Percentiles rank a stretch among this genome's conserved stretches.
Evolutionary conservation across 2,888 invertebrate genomes (phyloP).

Genomic region (Serripes groenlandicus): DNA sequence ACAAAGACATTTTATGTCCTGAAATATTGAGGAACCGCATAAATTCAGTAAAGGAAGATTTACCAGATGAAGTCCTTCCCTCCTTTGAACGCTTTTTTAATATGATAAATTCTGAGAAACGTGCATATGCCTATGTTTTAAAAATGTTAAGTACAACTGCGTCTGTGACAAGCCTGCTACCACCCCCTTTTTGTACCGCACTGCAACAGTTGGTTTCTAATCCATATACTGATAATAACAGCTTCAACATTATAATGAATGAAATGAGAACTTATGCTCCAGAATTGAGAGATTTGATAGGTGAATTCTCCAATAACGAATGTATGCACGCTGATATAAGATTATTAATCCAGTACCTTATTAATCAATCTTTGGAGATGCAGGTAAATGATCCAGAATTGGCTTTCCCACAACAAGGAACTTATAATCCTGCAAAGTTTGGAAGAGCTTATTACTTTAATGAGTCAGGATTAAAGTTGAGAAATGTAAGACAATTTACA

Average conservation of each 20-base stretch:
- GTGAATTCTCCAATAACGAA: neutral
- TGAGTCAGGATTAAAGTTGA: too few species aligned
- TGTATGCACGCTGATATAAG: neutral
- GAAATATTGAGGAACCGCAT: neutral
- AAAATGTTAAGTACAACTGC: constrained; percentile 46
- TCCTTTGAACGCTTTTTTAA: constrained; percentile 21
- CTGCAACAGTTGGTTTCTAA: constrained; percentile 12
- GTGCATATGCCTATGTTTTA: constrained; percentile 24
- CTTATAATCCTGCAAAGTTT: constrained; percentile 35
- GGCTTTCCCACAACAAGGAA: constrained; percentile 10
- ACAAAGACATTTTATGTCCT: neutral
- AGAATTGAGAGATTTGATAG: neutral
- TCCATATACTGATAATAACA: neutral
- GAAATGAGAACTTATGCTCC: neutral
- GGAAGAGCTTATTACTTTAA: constrained; percentile 1
- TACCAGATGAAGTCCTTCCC: constrained; percentile 14
- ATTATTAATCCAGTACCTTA: constrained; percentile 1
- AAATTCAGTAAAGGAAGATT: neutral
- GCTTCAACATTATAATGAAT: neutral
- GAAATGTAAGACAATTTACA: constrained; percentile 18
- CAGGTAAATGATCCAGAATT: neutral
- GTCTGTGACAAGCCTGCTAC: constrained; percentile 35
- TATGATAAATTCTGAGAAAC: constrained; percentile 19
- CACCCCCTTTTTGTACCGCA: neutral
- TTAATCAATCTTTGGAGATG: constrained; percentile 8